A percentile compares a stretch with the other conserved stretches of the same genome.
Evolutionary conservation across 2,888 invertebrate genomes (phyloP).

Genomic region (Julus scandinavius): DNA sequence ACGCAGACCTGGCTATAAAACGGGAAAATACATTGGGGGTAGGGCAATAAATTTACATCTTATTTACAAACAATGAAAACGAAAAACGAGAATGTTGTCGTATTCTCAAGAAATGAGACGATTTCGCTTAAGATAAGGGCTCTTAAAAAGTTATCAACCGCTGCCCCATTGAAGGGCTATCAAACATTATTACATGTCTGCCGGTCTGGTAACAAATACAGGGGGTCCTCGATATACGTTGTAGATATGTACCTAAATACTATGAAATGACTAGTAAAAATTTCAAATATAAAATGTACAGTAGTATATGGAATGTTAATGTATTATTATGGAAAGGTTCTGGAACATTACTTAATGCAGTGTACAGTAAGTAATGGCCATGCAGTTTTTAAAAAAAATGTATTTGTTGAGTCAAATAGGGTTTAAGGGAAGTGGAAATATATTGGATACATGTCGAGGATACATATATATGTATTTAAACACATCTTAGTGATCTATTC

Average conservation of each 20-base stretch:
- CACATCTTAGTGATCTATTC: too few species aligned
- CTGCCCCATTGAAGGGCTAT: conserved; percentile 2
- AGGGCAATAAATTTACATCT: not conserved
- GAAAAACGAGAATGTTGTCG: not conserved
- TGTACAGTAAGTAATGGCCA: too few species aligned
- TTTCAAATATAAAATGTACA: too few species aligned
- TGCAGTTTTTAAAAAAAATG: too few species aligned
- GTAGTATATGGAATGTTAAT: too few species aligned
- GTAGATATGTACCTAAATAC: not conserved
- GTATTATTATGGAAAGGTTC: too few species aligned
- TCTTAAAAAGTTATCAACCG: not conserved
- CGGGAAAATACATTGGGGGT: not conserved
- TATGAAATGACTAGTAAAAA: not conserved
- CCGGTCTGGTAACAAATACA: not conserved
- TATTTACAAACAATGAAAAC: conserved; percentile 6
- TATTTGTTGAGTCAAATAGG: too few species aligned
- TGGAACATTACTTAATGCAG: too few species aligned
- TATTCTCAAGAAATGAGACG: not conserved
- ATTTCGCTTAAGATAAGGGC: not conserved
- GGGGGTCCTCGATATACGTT: not conserved
- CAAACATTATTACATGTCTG: not conserved
- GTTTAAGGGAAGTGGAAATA: too few species aligned
- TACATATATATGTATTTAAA: too few species aligned
- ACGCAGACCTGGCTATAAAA: not conserved
- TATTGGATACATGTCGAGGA: too few species aligned